phyloP scores from a whole-genome alignment of 2,888 invertebrate genomes.

The Unio pictorum region DNA sequence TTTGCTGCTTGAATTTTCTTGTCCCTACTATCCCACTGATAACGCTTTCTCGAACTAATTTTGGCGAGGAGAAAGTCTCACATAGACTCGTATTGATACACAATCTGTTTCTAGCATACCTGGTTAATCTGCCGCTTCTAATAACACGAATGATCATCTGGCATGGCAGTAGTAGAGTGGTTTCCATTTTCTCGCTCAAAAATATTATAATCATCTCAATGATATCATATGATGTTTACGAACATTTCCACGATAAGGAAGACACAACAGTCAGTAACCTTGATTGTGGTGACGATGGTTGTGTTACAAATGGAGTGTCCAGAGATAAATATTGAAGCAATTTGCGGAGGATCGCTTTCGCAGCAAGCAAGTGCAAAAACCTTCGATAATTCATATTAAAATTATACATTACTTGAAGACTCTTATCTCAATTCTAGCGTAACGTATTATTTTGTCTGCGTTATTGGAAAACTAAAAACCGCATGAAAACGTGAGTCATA shows the following conservation, averaged over 20 bases:
- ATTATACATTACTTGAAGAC: too few species aligned
- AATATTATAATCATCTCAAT: slow-evolving; percentile 75
- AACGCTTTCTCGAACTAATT: slow-evolving; percentile 73
- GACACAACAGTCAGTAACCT: too few species aligned
- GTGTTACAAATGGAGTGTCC: too few species aligned
- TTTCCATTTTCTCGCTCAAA: slow-evolving; percentile 76
- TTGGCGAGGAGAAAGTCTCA: slow-evolving; percentile 63
- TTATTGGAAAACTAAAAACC: too few species aligned
- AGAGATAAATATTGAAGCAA: too few species aligned
- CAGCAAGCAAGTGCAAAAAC: too few species aligned
- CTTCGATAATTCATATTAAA: too few species aligned
- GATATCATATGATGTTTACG: slow-evolving; percentile 65
- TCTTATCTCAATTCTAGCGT: too few species aligned
- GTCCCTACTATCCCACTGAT: slow-evolving; percentile 75
- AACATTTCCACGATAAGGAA: slow-evolving; percentile 13
- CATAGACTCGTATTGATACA: slow-evolving; percentile 64
- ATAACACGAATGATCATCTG: slow-evolving; percentile 75
- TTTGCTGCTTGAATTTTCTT: slow-evolving; percentile 75
- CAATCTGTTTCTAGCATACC: slow-evolving; percentile 73
- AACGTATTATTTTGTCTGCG: too few species aligned
- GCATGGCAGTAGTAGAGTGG: slow-evolving; percentile 72
- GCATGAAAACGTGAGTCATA: too few species aligned
- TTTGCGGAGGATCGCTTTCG: too few species aligned
- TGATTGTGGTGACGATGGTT: too few species aligned
- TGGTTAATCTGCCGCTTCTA: slow-evolving; percentile 75